Evolutionary conservation across 2,797 vertebrate genomes (phyloP).

Genomic region (Apodemus agrarius): DNA sequence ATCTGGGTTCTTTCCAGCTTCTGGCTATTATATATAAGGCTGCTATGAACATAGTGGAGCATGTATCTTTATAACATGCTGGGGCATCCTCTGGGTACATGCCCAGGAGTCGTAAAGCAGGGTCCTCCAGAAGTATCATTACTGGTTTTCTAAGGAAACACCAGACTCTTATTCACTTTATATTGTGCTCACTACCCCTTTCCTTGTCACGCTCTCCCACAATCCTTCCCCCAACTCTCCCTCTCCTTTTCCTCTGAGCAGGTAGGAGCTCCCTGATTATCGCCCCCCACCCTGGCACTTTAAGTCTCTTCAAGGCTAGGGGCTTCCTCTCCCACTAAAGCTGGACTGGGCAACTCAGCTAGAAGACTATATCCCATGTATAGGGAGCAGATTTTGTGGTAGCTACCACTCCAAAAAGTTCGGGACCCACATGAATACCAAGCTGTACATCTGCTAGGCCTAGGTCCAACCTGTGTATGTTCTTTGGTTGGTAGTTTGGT

Average conservation of each 20-base stretch:
- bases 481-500: not conserved
- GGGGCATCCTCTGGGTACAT: no score
- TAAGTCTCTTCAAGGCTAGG: not conserved
- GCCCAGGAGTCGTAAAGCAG: no score
- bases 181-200: no score
- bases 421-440: not conserved
- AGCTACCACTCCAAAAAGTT: not conserved
- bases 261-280: no score
- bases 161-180: no score
- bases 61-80: no score
- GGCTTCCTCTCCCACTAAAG: not conserved
- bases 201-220: not conserved
- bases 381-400: not conserved
- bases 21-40: no score
- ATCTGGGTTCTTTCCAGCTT: no score
- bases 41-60: no score
- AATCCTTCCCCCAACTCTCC: not conserved
- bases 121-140: no score
- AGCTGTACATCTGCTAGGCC: not conserved
- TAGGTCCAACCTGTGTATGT: not conserved
- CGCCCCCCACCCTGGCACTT: not conserved
- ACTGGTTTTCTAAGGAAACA: no score
- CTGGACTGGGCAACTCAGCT: not conserved
- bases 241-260: not conserved
- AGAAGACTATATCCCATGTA: not conserved